Evolutionary conservation across 2,113 vertebrate species (phyloP), one percentile per base, ranked within the genome.

Genomic region (Ginglymostoma cirratum): DNA sequence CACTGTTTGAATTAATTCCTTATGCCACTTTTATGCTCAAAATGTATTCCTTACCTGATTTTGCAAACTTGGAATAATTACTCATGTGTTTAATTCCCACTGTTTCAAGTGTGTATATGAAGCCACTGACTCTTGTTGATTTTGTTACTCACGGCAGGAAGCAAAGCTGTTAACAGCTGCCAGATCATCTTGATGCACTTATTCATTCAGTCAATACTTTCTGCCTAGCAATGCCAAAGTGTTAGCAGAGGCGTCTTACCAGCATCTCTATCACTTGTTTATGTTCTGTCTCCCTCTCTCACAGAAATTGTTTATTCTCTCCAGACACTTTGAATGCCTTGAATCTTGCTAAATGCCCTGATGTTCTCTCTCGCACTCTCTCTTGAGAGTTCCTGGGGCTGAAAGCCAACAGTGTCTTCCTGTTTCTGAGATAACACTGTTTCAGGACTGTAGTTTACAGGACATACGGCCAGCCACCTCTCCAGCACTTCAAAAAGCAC

Each of bases 211-310:
- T 95, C 94, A 95, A 48, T 95, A 95, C 94, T 95, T 95, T 95
- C 67, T 95, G 94, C 94, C 69, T 52, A 72, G 94, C 67, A 72
- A 52, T 95, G 94, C 66, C 69, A 72, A 69, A 95, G 94, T 95
- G 94, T 95, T 72, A 95, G 94, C 69, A 95, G 67, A 48, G 69
- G 94, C 69, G 94, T 95, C 94, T 95, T 52, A 72, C 67, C 94
- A 95, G 94, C 94, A 95, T 95, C 94, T 76, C 94, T 95, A 95
- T 70, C 94, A 95, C 94, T 95, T 95, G 94, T 95, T 95, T 95
- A 95, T 95, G 69, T 95, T 70, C 94, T 95, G 69, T 95, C 94
- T 95, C 67, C n/a, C 89, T 95, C 94, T 95, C 94, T 95, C 69
- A 95, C 67, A 27, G 94, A 95, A 95, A 95, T 95, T 95, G 94